Conservation (phyloP, 1,140 invertebrate species). For the Colletes gigas region DNA sequence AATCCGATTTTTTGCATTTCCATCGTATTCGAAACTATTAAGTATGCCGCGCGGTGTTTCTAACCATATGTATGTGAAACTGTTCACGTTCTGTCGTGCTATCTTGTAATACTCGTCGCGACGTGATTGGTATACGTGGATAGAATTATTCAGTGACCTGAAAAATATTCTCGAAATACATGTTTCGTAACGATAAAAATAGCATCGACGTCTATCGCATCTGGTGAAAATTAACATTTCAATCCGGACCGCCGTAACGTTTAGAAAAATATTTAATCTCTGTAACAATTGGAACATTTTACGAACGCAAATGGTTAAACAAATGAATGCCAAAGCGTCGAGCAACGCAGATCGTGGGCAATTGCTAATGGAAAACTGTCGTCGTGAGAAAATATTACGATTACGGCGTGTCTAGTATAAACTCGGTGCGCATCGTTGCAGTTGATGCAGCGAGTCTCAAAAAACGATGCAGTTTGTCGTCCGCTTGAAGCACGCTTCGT, state of each 20-base stretch:
- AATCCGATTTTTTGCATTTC: not conserved
- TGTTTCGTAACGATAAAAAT: not conserved
- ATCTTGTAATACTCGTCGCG: not conserved
- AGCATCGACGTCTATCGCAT: not conserved
- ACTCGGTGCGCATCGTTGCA: too few relatives aligned
- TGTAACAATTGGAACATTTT: too few relatives aligned
- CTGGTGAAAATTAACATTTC: not conserved
- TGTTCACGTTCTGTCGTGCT: not conserved
- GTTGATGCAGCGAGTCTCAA: not conserved
- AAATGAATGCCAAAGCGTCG: too few relatives aligned
- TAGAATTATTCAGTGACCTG: too few relatives aligned
- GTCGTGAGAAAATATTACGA: too few relatives aligned
- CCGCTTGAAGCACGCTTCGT: slow-evolving; percentile 10
- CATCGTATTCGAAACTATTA: not conserved
- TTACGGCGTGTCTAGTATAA: not conserved
- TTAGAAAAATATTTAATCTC: too few relatives aligned
- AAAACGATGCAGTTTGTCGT: not conserved
- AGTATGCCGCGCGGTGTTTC: not conserved
- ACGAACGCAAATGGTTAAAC: too few relatives aligned
- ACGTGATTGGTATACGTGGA: not conserved
- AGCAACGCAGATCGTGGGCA: too few relatives aligned
- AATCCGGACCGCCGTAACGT: not conserved
- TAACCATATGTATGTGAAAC: not conserved
- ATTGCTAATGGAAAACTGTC: too few relatives aligned
- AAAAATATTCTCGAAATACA: not conserved